Percentiles rank a stretch among this genome's conserved stretches.
These are phyloP conservation scores for Panurus biarmicus DNA, from an alignment of 2,113 vertebrate genomes.

Conservation along the genomic window DNA sequence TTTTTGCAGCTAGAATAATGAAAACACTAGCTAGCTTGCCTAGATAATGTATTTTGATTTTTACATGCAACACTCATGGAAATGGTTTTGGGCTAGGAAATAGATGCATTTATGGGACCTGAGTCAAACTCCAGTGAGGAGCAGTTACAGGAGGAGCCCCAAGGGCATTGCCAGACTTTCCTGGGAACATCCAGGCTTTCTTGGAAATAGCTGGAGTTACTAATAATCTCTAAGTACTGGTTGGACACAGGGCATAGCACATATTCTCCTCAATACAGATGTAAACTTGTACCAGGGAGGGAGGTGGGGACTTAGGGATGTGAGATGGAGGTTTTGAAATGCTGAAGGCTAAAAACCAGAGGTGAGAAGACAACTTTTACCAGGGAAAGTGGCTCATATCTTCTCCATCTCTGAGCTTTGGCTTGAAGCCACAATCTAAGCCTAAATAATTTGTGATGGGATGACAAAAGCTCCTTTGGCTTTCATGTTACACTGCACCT, in stretches of 20 bases:
- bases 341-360: not conserved
- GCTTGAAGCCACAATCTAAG: not conserved
- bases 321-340: not conserved
- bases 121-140: not conserved
- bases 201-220: not conserved
- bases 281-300: not conserved
- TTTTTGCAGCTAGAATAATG: not conserved
- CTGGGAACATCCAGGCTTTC: not conserved
- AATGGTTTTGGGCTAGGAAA: not conserved
- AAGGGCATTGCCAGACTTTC: not conserved
- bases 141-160: not conserved
- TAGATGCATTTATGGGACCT: not conserved
- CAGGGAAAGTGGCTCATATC: not conserved
- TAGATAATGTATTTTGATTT: not conserved
- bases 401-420: not conserved
- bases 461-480: constrained; percentile 35
- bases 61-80: accelerated
- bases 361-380: not conserved
- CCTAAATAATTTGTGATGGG: constrained; percentile 48
- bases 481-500: constrained; percentile 14
- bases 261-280: not conserved
- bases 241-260: not conserved
- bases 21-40: not conserved
- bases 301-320: not conserved
- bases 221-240: not conserved